Base-by-base conservation (phyloP, 2,888 invertebrate species). In the Diarsia dahlii region DNA sequence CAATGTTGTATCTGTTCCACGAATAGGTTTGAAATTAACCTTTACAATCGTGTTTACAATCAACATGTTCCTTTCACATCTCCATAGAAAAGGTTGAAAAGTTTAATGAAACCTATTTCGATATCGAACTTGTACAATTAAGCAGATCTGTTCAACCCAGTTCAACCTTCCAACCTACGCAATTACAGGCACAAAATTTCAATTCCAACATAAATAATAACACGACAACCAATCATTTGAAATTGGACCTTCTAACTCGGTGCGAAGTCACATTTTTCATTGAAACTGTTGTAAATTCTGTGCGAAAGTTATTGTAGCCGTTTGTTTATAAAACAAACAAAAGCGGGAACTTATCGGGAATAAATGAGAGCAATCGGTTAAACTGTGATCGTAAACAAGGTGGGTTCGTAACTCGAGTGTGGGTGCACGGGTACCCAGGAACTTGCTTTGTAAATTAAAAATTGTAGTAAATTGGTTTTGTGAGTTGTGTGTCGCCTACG, bases 311-410 rank as follows among this genome's bases (percentile, higher is more conserved):
- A 80, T 86, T 86, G 82, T 74, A 74, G 64, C 82, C 58, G 80
- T 72, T 84, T 86, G 87, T 85, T 87, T 86, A 86, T 72, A 64
- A 82, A 84, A 83, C 79, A 89, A 89, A 88, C 84, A 88, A 84
- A 84, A 83, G 84, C 66, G 65, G 67, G 76, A 88, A 88, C 81
- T 88, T 89, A 87, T 87, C 73, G 77, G 80, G 82, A 84, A 88
- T 88, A 87, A 89, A 86, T 88, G 81, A 80, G 85, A 84, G 86
- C 87, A 85, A 89, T 90, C 83, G 87, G 85, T 88, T 87, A 87
- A 84, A 86, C 78, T 78, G 78, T 81, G 81, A 84, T 87, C 85
- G 87, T 88, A 88, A 89, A 88, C 88, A 86, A 84, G 90, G 86
- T 88, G 86, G 73, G 71, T 69, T 77, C 79, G 82, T 78, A 83